Evolutionary conservation across 2,888 invertebrate genomes (phyloP), one percentile per base, ranked within the genome.

Genomic region (Drosophila quinaria): DNA sequence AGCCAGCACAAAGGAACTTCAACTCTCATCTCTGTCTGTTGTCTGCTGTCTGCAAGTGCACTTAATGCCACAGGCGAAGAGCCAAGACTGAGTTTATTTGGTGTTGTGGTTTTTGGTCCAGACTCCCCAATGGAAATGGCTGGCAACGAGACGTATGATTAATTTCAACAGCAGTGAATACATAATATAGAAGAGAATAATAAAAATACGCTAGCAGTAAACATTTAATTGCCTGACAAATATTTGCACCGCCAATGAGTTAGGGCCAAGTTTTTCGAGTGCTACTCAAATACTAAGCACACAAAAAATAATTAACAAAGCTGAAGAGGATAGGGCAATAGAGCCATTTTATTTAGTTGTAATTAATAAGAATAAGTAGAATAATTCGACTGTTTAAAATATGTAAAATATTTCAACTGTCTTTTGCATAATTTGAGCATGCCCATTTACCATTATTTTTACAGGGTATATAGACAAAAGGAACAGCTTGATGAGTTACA

Each of bases 151-250:
- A 62, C 81, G 83, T 83, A 75, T 84, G 86, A 84, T 84, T 83
- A 77, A 83, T 86, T 69, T 71, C 65, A 71, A 61, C 67, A 51
- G 22, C 54, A 61, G 50, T 51, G 33, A 33, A 55, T 31, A 59
- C 63, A 66, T 63, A 67, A 70, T 44, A 62, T 47, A 63, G 41
- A 47, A 67, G 41, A 62, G 61, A 69, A 76, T 78, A 78, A 76
- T 78, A 78, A 72, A 70, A 69, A 70, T 59, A 67, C 42, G 41
- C 17, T 55, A 64, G 66, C 68, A 65, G 77, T 73, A 72, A 81
- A 71, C 75, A 78, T 80, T 90, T 86, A 86, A 86, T 87, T 89
- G 86, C 70, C 62, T 69, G 67, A 66, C 80, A 89, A 86, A 86
- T 89, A 86, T 89, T 89, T 85, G 84, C 68, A 56, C 66, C 56